Evolutionary conservation across 2,797 vertebrate species (phyloP), one percentile per base, ranked within the genome.

Genomic region (Kryptolebias ocellatus): DNA sequence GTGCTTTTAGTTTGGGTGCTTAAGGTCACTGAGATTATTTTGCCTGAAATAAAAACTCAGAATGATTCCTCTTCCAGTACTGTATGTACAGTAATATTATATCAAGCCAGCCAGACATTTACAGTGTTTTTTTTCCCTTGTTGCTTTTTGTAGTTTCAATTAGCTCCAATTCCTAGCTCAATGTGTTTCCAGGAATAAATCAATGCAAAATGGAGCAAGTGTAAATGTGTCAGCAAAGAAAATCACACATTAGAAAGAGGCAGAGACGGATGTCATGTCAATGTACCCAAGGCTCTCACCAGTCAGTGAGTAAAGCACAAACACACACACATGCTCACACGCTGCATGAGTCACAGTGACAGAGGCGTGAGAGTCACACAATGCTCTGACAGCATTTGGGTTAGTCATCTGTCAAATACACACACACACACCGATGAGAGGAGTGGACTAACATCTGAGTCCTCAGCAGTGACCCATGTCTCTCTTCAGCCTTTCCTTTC

Each of bases 211-310:
- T 50, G 42, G 44, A 76, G 53, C 63, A 24, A 74, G 20, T 49
- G 58, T 24, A 50, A 53, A 44, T 29, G 72, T 24, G 45, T 71
- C 63, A 60, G 53, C 42, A 64, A 71, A 76, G 51, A 70, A 68
- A 73, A 76, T 79, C 63, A 69, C 74, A 78, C 34, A 65, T 67
- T 66, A 78, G 47, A 77, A 66, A 64, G 69, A 74, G 46, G 74
- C 53, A 52, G 69, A 80, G 79, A 89, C 79, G 49, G 68, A 86
- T 85, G 85, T 85, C 87, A 86, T 70, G 83, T 85, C 76, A 70
- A 84, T 84, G 76, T 82, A 84, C 70, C 68, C 66, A 55, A 39
- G 62, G 74, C 76, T 76, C 71, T 85, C 59, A 89, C 79, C 82
- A 87, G 89, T 84, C 80, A 85, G 73, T 85, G 83, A 86, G 75